Evolutionary conservation across 2,888 invertebrate species (phyloP).

Genomic region (Conchocele bisecta): DNA sequence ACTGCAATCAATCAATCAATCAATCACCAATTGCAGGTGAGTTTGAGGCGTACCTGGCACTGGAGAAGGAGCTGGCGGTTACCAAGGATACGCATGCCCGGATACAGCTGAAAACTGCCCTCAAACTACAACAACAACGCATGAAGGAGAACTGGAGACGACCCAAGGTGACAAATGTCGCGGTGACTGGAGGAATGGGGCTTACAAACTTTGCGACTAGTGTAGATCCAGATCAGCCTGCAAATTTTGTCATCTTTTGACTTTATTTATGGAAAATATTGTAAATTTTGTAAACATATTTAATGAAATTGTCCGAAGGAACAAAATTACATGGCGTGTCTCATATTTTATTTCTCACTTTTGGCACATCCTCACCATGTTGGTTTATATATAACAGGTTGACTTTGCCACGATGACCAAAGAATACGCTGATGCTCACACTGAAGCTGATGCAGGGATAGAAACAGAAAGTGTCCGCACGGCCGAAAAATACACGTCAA

Average conservation of each 20-base stretch:
- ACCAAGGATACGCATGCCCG: slow-evolving; percentile 70
- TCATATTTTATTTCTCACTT: no score
- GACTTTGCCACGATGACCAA: slow-evolving; percentile 75
- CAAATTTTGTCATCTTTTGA: no score
- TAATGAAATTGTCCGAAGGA: no score
- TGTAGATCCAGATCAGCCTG: no score
- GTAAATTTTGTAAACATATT: no score
- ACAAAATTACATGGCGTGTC: no score
- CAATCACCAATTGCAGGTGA: slow-evolving; percentile 71
- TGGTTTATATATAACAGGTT: slow-evolving; percentile 58
- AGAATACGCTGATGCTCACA: slow-evolving; percentile 67
- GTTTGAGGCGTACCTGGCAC: slow-evolving; percentile 73
- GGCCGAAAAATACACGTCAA: slow-evolving; percentile 73
- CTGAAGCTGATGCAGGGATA: slow-evolving; percentile 66
- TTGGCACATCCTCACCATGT: no score
- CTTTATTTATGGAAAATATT: no score
- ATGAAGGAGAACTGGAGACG: slow-evolving; percentile 65
- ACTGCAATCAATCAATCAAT: no score
- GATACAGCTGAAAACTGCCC: slow-evolving; percentile 74
- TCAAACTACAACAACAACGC: slow-evolving; percentile 68
- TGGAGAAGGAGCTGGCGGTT: slow-evolving; percentile 70
- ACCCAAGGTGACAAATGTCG: no score
- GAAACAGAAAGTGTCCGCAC: slow-evolving; percentile 62
- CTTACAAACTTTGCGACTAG: no score
- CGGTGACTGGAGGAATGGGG: no score